Conservation (phyloP, 2,113 vertebrate genomes). For the Siphamia tubifer region DNA sequence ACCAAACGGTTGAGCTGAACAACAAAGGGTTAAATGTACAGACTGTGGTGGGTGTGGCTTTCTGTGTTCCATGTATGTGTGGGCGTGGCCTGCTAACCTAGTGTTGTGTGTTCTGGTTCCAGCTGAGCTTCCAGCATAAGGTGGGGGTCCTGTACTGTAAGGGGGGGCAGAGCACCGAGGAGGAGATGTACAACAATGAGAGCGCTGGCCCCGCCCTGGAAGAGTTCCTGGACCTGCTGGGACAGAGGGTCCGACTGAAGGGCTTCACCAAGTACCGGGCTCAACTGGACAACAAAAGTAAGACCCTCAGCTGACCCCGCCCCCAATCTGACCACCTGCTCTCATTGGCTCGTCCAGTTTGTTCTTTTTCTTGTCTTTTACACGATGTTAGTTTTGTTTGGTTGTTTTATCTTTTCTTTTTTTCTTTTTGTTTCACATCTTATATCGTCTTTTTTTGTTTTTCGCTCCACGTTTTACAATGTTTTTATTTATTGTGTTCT, state of each 20-base stretch:
- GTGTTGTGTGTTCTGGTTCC: slow-evolving; percentile 66
- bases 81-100: too few species aligned
- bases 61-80: too few species aligned
- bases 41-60: neutral
- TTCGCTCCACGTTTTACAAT: too few species aligned
- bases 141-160: slow-evolving; percentile 97
- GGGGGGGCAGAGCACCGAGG: slow-evolving; percentile 95
- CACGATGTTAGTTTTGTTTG: too few species aligned
- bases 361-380: too few species aligned
- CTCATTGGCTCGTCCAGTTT: neutral
- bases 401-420: too few species aligned
- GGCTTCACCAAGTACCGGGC: slow-evolving; percentile 96
- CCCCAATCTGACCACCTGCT: too few species aligned
- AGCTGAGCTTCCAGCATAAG: slow-evolving; percentile 99
- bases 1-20: too few species aligned
- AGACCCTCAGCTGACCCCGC: slow-evolving; percentile 62
- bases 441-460: too few species aligned
- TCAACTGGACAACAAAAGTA: slow-evolving; percentile 98
- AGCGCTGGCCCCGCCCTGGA: slow-evolving; percentile 91
- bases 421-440: too few species aligned
- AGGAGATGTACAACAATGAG: slow-evolving; percentile 99
- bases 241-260: slow-evolving; percentile 93
- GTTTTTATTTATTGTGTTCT: too few species aligned
- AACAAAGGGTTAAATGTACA: too few species aligned
- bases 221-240: slow-evolving; percentile 96